phyloP scores from a whole-genome alignment of 2,113 vertebrate genomes.

The Sturnus vulgaris region DNA sequence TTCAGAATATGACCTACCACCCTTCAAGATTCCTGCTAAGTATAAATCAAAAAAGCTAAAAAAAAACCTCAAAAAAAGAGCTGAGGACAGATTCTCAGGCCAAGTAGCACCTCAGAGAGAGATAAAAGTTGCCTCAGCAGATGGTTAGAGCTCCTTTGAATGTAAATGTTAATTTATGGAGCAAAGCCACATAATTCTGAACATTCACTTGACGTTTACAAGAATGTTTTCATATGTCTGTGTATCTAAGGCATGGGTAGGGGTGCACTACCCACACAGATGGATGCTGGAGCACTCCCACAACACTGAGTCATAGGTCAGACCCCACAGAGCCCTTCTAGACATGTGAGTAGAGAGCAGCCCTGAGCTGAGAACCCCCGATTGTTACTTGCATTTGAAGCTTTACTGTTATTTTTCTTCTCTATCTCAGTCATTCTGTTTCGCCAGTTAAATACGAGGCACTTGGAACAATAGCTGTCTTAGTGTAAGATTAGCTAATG shows the following conservation, averaged over 20 bases:
- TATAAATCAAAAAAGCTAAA: background rate
- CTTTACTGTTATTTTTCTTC: background rate
- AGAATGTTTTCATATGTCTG: background rate
- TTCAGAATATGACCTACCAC: background rate
- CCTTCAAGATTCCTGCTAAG: background rate
- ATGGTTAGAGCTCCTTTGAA: background rate
- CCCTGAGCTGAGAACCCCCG: background rate
- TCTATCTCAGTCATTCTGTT: background rate
- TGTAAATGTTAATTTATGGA: background rate
- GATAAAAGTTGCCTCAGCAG: background rate
- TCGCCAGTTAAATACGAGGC: background rate
- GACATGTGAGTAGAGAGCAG: background rate
- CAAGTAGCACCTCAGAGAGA: background rate
- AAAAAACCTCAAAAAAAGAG: background rate
- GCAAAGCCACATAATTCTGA: background rate
- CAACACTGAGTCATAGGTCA: background rate
- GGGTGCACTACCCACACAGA: background rate
- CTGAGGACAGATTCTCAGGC: background rate
- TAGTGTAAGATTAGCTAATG: background rate
- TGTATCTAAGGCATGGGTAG: background rate
- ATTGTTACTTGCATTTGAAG: background rate
- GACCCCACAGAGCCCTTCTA: background rate
- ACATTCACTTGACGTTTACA: background rate
- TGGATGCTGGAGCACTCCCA: background rate
- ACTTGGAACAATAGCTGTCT: background rate